Percentiles rank a stretch among this genome's conserved stretches.
These are phyloP conservation scores for Sesamia nonagrioides DNA, from an alignment of 1,140 invertebrate species.

Conservation along the genomic window DNA sequence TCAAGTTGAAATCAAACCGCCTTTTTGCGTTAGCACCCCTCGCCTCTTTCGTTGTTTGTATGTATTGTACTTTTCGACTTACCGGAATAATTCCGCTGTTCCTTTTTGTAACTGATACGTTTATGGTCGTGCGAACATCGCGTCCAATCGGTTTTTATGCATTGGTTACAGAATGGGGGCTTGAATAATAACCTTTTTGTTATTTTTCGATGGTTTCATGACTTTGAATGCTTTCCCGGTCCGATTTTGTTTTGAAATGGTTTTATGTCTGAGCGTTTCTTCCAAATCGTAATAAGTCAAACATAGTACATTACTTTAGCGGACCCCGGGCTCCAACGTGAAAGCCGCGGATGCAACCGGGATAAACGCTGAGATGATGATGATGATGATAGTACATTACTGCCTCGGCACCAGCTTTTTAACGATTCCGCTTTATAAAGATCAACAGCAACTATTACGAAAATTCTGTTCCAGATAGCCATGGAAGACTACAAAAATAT, in stretches of 20 bases:
- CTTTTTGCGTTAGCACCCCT: conserved; percentile 71
- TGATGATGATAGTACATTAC: no score
- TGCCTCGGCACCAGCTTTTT: not conserved
- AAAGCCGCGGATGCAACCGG: no score
- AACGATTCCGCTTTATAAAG: conserved; percentile 6
- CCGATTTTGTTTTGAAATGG: conserved; percentile 1
- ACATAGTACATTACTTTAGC: no score
- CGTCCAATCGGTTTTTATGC: conserved; percentile 39
- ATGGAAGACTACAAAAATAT: conserved; percentile 6
- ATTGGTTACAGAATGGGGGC: conserved; percentile 21
- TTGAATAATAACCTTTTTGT: conserved; percentile 5
- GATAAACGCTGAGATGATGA: no score
- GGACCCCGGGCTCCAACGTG: no score
- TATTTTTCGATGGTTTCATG: conserved; percentile 4
- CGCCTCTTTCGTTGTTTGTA: conserved; percentile 43
- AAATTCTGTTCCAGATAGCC: not conserved
- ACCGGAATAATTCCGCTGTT: conserved; percentile 39
- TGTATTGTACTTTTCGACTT: conserved; percentile 49
- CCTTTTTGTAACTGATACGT: conserved; percentile 48
- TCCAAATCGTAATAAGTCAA: no score
- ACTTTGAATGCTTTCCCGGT: not conserved
- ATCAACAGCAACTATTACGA: not conserved
- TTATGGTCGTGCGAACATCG: conserved; percentile 38
- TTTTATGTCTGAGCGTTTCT: not conserved
- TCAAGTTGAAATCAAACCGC: conserved; percentile 68